Evolutionary conservation across 35 echinoderm and acorn worm species (phyloP), one percentile per base, ranked within the genome.

Genomic region (Ophiothrix spiculata): DNA sequence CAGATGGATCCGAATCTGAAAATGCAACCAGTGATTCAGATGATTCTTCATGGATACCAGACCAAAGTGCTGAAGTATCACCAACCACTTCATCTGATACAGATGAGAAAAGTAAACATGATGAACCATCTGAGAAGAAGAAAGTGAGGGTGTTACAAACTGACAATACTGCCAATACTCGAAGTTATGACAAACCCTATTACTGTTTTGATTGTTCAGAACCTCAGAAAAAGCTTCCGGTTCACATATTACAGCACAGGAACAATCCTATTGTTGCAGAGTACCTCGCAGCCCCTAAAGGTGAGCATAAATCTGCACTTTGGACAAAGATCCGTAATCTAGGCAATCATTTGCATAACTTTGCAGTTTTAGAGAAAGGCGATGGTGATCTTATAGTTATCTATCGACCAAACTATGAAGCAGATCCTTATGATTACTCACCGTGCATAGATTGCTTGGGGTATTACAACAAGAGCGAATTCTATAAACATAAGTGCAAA

Each of bases 401-500:
- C 0, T 92, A 87, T 33, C 21, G 90, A 25, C 85, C 90, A 39
- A 16, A 46, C 35, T 40, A 32, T 34, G 40, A 85, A 37, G 90
- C 34, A 4, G n/a, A 83, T 76, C 37, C 78, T 12, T 1, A 32
- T 31, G 86, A 93, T 35, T 93, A 85, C 73, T 32, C 41, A 36
- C 91, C 91, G 45, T 93, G 91, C 41, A 40, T 31, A 34, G 73
- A 38, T 39, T 93, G 86, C 41, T 49, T 39, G 56, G 91, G 91
- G 11, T 92, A 83, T 38, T 88, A 88, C 35, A 12, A 42, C 38
- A 83, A 42, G 56, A 74, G 19, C 1, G 86, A 88, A 11, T 32
- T 93, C 31, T 88, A 80, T 46, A 93, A 80, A 54, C 91, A 93
- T 75, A 74, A 33, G 10, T 85, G 89, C 81, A 36, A 73, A 35